Percentiles rank a stretch among this genome's conserved stretches.
These are phyloP conservation scores for Formica exsecta DNA, from an alignment of 1,140 invertebrate species.

Conservation along the genomic window DNA sequence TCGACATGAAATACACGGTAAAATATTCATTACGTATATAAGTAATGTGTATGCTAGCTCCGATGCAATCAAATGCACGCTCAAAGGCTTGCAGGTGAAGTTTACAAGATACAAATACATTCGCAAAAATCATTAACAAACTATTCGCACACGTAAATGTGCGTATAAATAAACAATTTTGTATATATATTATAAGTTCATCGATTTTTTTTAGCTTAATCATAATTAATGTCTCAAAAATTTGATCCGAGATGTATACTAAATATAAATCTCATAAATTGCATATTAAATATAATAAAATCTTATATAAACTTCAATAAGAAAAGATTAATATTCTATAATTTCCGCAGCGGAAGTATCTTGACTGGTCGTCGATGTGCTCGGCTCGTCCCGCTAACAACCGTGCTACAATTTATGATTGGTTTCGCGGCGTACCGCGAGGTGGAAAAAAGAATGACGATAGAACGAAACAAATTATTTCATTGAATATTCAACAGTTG, in stretches of 20 bases:
- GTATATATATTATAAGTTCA: background rate
- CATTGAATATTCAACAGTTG: constrained; percentile 65
- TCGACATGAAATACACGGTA: no score
- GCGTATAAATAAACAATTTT: background rate
- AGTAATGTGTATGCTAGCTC: no score
- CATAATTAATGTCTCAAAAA: background rate
- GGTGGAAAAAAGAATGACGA: constrained; percentile 47
- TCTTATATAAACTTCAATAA: background rate
- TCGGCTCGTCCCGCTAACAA: constrained; percentile 47
- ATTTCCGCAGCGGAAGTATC: constrained; percentile 30
- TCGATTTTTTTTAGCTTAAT: background rate
- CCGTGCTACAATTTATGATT: constrained; percentile 57
- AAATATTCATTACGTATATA: no score
- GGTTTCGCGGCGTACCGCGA: constrained; percentile 44
- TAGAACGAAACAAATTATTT: constrained; percentile 63
- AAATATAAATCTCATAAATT: no score
- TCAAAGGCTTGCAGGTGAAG: background rate
- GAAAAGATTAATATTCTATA: background rate
- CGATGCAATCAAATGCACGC: no score
- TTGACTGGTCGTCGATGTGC: constrained; percentile 46
- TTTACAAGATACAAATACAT: constrained; percentile 25
- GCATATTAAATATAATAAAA: background rate
- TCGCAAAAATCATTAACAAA: background rate
- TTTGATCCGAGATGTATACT: background rate
- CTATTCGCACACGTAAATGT: background rate